phyloP scores from a whole-genome alignment of 2,113 vertebrate genomes.

The Larimichthys crocea region DNA sequence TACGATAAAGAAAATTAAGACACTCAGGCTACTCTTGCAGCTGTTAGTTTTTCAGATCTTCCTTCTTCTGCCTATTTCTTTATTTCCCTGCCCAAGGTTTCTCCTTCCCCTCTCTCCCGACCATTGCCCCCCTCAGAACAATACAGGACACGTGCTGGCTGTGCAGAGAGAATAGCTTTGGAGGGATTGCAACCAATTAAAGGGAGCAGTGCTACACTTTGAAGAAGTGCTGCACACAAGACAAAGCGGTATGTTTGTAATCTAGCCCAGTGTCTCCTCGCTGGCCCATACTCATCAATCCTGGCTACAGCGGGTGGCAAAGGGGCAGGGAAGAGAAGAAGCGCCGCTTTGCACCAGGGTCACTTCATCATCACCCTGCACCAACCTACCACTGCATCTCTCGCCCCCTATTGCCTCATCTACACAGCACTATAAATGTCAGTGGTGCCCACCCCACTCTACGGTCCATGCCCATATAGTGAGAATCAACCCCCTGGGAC shows the following conservation, averaged over 20 bases:
- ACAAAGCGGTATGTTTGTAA: slow-evolving; percentile 81
- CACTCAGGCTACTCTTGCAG: slow-evolving; percentile 48
- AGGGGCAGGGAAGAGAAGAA: slow-evolving; percentile 65
- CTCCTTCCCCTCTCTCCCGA: slow-evolving; percentile 16
- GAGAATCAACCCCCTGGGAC: slow-evolving; percentile 51
- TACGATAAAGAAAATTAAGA: slow-evolving; percentile 56
- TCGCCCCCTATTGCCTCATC: slow-evolving; percentile 54
- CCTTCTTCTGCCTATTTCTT: slow-evolving; percentile 22
- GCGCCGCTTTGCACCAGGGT: slow-evolving; percentile 59
- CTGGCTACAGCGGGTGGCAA: slow-evolving; percentile 72
- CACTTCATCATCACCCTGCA: slow-evolving; percentile 72
- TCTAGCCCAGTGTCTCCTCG: slow-evolving; percentile 77
- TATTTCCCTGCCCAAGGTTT: slow-evolving; percentile 25
- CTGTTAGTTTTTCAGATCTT: slow-evolving; percentile 59
- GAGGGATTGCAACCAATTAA: slow-evolving; percentile 78
- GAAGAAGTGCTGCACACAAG: slow-evolving; percentile 75
- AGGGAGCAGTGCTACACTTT: slow-evolving; percentile 63
- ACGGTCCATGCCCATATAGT: slow-evolving; percentile 25
- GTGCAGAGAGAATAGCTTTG: slow-evolving; percentile 54
- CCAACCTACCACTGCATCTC: slow-evolving; percentile 55
- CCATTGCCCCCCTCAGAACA: slow-evolving; percentile 42
- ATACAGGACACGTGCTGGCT: slow-evolving; percentile 38
- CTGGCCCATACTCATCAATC: slow-evolving; percentile 79
- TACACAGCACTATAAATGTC: slow-evolving; percentile 69
- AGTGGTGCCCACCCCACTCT: slow-evolving; percentile 45